These are phyloP conservation scores for Odontomachus brunneus DNA, from an alignment of 1,140 invertebrate genomes.

Conservation along the genomic window DNA sequence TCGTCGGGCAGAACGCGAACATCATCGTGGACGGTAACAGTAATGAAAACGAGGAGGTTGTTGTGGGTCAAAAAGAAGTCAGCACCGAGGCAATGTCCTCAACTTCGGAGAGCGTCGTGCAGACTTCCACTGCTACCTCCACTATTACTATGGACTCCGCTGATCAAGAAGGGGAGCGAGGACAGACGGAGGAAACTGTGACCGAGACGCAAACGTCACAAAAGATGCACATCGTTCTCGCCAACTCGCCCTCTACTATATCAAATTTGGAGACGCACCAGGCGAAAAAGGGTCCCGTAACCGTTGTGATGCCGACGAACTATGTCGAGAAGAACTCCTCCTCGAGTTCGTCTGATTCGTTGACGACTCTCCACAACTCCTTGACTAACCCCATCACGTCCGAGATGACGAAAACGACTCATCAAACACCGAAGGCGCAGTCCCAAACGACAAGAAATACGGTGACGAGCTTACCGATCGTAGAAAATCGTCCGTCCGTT, in stretches of 20 bases:
- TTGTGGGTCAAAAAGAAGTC: conserved; percentile 69
- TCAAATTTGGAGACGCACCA: conserved; percentile 36
- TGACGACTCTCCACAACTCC: not conserved
- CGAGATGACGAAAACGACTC: not conserved
- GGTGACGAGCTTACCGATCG: conserved; percentile 37
- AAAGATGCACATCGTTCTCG: conserved; percentile 78
- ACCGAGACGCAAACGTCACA: not conserved
- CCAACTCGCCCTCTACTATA: conserved; percentile 67
- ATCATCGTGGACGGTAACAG: conserved; percentile 75
- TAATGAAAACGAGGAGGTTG: conserved; percentile 73
- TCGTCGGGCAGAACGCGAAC: conserved; percentile 77
- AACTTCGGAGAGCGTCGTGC: not conserved
- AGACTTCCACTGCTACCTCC: not conserved
- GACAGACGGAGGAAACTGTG: conserved; percentile 22
- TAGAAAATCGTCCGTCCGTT: not conserved
- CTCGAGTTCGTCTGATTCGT: not conserved
- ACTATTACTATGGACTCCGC: not conserved
- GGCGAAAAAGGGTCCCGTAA: conserved; percentile 63
- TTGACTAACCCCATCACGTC: not conserved
- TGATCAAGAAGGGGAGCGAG: not conserved
- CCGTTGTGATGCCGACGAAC: conserved; percentile 77
- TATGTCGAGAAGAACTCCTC: conserved; percentile 62
- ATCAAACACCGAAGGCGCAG: conserved; percentile 29
- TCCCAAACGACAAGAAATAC: conserved; percentile 25
- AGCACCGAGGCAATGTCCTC: conserved; percentile 21